Evolutionary conservation across 1,140 invertebrate genomes (phyloP).

Genomic region (Drosophila rufa): DNA sequence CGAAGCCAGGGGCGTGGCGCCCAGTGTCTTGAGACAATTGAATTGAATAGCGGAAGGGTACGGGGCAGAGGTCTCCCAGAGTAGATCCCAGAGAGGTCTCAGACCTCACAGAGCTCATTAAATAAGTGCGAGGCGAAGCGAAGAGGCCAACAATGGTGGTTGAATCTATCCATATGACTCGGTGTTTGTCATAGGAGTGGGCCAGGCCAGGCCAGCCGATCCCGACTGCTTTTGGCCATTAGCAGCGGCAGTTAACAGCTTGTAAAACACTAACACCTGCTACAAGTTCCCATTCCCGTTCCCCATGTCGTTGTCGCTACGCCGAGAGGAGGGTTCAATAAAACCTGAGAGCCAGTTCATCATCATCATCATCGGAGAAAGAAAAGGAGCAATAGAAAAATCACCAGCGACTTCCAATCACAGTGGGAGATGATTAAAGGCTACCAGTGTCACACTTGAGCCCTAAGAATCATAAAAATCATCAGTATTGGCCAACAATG

Average conservation of each 20-base stretch:
- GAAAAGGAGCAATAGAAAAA: conserved; percentile 75
- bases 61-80: not conserved
- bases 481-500: not conserved
- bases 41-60: conserved; percentile 26
- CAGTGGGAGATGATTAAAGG: conserved; percentile 34
- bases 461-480: not conserved
- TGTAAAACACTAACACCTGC: conserved; percentile 78
- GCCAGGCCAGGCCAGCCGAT: not conserved
- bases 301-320: conserved; percentile 26
- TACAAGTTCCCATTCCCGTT: conserved; percentile 44
- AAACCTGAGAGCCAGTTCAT: conserved; percentile 60
- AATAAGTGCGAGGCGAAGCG: conserved; percentile 56
- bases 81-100: not conserved
- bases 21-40: conserved; percentile 46
- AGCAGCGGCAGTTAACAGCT: conserved; percentile 77
- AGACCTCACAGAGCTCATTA: conserved; percentile 44
- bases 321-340: conserved; percentile 60
- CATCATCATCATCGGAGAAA: conserved; percentile 21
- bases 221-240: conserved; percentile 52
- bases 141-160: conserved; percentile 36
- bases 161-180: conserved; percentile 27
- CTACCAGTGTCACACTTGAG: not conserved
- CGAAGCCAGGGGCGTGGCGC: conserved; percentile 35
- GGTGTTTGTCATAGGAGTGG: conserved; percentile 39
- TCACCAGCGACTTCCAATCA: conserved; percentile 44